phyloP scores from a whole-genome alignment of 2,888 invertebrate species.

The Limnephilus rhombicus region DNA sequence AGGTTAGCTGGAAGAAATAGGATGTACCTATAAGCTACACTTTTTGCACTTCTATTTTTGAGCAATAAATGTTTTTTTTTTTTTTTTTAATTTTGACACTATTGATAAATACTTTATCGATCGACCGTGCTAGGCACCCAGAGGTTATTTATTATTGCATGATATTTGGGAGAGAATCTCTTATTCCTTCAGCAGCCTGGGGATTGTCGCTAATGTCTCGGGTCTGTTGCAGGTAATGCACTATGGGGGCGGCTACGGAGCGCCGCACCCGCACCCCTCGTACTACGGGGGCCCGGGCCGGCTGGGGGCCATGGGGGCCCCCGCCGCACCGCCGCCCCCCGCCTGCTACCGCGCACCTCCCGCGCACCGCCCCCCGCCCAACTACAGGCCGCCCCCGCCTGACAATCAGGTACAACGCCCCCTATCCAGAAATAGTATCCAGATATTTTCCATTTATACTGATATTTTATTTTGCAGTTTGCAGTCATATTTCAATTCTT shows the following conservation, averaged over 20 bases:
- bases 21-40: too few relatives aligned
- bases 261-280: constrained; percentile 63
- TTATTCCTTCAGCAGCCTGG: not conserved
- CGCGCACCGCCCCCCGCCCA: constrained; percentile 69
- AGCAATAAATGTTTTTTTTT: too few relatives aligned
- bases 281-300: constrained; percentile 72
- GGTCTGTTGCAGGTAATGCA: constrained; percentile 72
- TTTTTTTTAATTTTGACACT: too few relatives aligned
- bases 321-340: constrained; percentile 77
- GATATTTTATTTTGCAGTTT: too few relatives aligned
- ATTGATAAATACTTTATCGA: too few relatives aligned
- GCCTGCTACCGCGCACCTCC: constrained; percentile 70
- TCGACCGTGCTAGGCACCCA: too few relatives aligned
- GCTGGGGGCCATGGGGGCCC: constrained; percentile 69
- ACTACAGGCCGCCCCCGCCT: constrained; percentile 55
- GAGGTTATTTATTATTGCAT: too few relatives aligned
- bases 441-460: too few relatives aligned
- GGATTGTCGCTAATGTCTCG: not conserved
- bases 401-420: constrained; percentile 54
- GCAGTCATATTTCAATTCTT: not conserved
- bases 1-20: too few relatives aligned
- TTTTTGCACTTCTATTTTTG: too few relatives aligned
- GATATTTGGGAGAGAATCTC: not conserved
- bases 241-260: constrained; percentile 67
- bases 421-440: not conserved